Base-by-base conservation (phyloP, 1,140 invertebrate genomes). In the Saccostrea glomerata region DNA sequence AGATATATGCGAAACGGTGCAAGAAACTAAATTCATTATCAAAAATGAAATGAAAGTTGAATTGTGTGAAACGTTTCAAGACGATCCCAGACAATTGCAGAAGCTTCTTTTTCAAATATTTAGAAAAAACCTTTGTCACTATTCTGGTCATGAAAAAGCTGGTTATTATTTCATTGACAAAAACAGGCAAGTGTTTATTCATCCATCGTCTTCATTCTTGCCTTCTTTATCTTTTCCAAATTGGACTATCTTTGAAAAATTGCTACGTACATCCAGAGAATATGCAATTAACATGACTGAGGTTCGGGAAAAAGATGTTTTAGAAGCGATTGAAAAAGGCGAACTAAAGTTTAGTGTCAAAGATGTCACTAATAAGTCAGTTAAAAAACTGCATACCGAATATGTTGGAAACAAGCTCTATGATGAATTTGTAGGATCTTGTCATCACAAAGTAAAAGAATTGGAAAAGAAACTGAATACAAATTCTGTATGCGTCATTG, bases 241-340 rank as follows among this genome's bases (percentile, higher is more conserved):
- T 23, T 93, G 92, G 92, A 58, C 93, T 7, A 91, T 94, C 3
- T 92, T 90, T 55, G 88, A 90, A n/a, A 86, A 91, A 83, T 66
- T 93, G 11, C 58, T 92, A 12, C 90, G 90, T 73, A 93, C 93
- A 13, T 93, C 92, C n/a, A 73, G 60, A 70, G 92, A 93, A 86
- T 94, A 92, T 84, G 91, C 92, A 17, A 91, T 92, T 17, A 91
- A 92, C n/a, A 89, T 94, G 15, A 92, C 92, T 6, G 86, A 91
- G 7, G 91, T 94, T 23, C 23, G 87, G 25, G 90, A 93, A 47
- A 86, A 90, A 13, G 85, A 87, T 70, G 60, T 94, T 15, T 13
- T 40, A 4, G 90, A 92, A 36, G 90, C 89, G 20, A 36, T 90
- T 13, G 55, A 58, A 30, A 47, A 87, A 40, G 85, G 85, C 17